Conservation (phyloP, 2,797 vertebrate species). For the Enteromius anoplus region DNA sequence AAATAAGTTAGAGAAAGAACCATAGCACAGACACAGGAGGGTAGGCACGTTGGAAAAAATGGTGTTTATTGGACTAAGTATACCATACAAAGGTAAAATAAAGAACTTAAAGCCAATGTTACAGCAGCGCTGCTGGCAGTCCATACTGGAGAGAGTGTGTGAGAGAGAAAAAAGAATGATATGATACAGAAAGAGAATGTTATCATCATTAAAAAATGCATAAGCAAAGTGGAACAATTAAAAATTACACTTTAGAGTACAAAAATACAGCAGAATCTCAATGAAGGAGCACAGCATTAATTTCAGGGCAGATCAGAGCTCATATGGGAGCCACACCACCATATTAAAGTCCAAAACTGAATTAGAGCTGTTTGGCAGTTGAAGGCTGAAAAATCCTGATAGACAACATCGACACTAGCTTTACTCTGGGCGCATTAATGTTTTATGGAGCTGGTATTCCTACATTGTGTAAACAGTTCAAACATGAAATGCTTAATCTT, state of each 20-base stretch:
- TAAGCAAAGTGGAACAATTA: constrained; percentile 73
- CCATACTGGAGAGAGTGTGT: constrained; percentile 50
- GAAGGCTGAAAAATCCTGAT: constrained; percentile 48
- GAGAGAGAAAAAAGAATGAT: constrained; percentile 47
- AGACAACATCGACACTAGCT: constrained; percentile 23
- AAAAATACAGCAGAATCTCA: constrained; percentile 71
- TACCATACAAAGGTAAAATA: constrained; percentile 81
- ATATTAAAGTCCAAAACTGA: constrained; percentile 67
- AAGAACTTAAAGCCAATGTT: constrained; percentile 74
- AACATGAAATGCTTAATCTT: not conserved
- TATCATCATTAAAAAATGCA: constrained; percentile 49
- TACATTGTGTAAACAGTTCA: constrained; percentile 5
- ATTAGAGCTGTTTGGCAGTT: constrained; percentile 51
- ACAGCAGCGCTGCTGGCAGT: constrained; percentile 84
- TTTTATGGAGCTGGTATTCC: not conserved
- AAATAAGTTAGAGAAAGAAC: constrained; percentile 66
- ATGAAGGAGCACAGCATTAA: constrained; percentile 77
- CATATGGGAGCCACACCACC: constrained; percentile 69
- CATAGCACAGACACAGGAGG: constrained; percentile 67
- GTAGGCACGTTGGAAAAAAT: constrained; percentile 82
- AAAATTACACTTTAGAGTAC: constrained; percentile 81
- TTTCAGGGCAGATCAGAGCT: constrained; percentile 69
- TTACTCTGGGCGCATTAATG: not conserved
- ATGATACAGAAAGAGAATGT: constrained; percentile 56
- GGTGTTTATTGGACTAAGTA: constrained; percentile 88